Base-by-base conservation (phyloP, 2,888 invertebrate species). In the Sycophila texana region DNA sequence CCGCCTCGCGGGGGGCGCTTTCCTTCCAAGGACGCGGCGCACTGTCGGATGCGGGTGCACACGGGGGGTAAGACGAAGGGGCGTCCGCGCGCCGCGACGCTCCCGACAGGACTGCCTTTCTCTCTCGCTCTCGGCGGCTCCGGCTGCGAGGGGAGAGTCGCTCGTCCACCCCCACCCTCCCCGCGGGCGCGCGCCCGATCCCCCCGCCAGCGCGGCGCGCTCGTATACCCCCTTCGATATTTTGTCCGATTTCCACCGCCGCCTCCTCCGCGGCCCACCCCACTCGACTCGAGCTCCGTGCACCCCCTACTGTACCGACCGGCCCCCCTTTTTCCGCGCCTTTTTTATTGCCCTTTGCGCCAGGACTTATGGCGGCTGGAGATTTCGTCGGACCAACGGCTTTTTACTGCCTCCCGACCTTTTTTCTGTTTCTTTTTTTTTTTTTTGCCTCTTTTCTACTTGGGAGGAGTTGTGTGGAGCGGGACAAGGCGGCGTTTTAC, bases 51-150 rank as follows among this genome's bases (percentile, higher is more conserved):
- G 22, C 13, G 20, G 26, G 22, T 51, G 51, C 14, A 60, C 10
- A 57, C 39, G 73, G 67, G 49, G 49, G 57, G 72, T 26, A 39
- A 55, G 75, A 89, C 88, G 84, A 86, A 83, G 86, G 85, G 88
- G 86, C 89, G 88, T 88, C 90, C 88, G 88, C 86, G 87, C 88
- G 86, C 87, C 87, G 85, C 86, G 88, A 87, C 89, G 90, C 88
- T 89, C 88, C 89, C 88, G 87, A 88, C 88, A 89, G 89, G 88
- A 90, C 89, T 90, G 89, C 87, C 86, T 87, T 87, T 85, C n/a
- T 58, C 51, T 30, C 60, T 14, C 74, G 75, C 70, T 79, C 82
- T 79, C 81, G 74, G 63, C 82, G n/a, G n/a, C n/a, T n/a, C n/a
- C n/a, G n/a, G n/a, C n/a, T n/a, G n/a, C n/a, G 18, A 13, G 20